These are phyloP conservation scores for Yasuhikotakia modesta DNA, from an alignment of 2,797 vertebrate species.

Conservation along the genomic window DNA sequence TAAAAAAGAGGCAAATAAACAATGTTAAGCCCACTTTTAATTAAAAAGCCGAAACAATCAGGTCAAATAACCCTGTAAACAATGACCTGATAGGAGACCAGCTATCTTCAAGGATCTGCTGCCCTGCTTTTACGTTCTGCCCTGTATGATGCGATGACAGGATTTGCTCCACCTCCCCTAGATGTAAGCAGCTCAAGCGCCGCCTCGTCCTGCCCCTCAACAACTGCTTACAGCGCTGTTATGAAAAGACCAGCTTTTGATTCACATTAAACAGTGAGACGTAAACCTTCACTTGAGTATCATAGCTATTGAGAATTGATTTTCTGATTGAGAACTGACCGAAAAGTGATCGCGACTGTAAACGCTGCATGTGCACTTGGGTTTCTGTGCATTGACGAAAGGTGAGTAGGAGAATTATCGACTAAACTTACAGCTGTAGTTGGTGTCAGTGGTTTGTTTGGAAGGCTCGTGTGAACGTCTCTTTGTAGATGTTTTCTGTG, in stretches of 20 bases:
- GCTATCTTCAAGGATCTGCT: constrained; percentile 7
- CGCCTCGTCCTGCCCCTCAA: constrained; percentile 33
- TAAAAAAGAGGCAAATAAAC: no score
- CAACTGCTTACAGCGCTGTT: constrained; percentile 27
- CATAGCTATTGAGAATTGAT: background rate
- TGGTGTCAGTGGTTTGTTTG: constrained; percentile 26
- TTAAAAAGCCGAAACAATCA: background rate
- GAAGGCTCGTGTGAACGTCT: background rate
- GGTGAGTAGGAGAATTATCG: constrained; percentile 70
- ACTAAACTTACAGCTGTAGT: constrained; percentile 43
- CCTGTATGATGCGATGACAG: constrained; percentile 28
- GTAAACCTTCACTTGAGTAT: constrained; percentile 1
- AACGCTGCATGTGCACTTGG: constrained; percentile 71
- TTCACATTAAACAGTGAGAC: constrained; percentile 9
- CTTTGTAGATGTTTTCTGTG: background rate
- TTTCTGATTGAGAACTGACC: constrained; percentile 38
- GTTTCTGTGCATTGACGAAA: constrained; percentile 67
- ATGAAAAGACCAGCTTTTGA: constrained; percentile 41
- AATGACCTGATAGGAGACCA: background rate
- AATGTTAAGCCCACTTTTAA: background rate
- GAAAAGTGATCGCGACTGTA: constrained; percentile 12
- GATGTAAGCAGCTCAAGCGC: constrained; percentile 32
- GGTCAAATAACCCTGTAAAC: background rate
- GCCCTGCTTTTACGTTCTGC: constrained; percentile 10
- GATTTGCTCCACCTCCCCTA: constrained; percentile 36